Evolutionary conservation across 2,888 invertebrate species (phyloP).

Genomic region (Oegoconia quadripuncta): DNA sequence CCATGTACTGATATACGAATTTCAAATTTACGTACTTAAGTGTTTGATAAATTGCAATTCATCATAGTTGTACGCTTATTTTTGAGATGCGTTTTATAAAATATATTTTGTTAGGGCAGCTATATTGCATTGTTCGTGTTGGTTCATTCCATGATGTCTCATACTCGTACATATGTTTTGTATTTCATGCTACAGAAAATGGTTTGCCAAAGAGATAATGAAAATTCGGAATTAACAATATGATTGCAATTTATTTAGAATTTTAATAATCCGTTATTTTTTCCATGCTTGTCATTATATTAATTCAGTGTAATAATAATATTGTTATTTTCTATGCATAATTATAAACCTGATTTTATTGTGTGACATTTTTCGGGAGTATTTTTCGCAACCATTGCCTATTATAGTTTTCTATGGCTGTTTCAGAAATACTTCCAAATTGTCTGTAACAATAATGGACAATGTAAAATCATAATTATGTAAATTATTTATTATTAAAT

Average conservation of each 20-base stretch:
- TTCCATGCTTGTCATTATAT: constrained; percentile 58
- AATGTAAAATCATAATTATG: constrained; percentile 60
- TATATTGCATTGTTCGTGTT: constrained; percentile 64
- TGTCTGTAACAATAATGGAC: constrained; percentile 50
- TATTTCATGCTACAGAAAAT: constrained; percentile 54
- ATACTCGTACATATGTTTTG: constrained; percentile 46
- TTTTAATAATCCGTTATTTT: constrained; percentile 37
- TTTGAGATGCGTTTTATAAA: constrained; percentile 67
- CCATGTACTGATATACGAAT: constrained; percentile 59
- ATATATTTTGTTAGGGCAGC: constrained; percentile 66
- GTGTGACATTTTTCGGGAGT: constrained; percentile 59
- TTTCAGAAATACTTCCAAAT: constrained; percentile 65
- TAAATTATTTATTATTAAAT: constrained; percentile 73
- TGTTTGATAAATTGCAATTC: constrained; percentile 46
- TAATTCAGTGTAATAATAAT: constrained; percentile 47
- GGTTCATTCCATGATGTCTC: constrained; percentile 62
- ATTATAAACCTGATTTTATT: constrained; percentile 57
- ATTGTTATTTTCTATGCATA: constrained; percentile 69
- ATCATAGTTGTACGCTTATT: constrained; percentile 63
- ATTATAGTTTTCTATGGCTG: constrained; percentile 22
- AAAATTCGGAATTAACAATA: constrained; percentile 49
- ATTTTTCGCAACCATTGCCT: constrained; percentile 43
- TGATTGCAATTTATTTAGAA: constrained; percentile 42
- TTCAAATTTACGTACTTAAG: constrained; percentile 72
- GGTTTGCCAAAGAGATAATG: constrained; percentile 70